phyloP scores from a whole-genome alignment of 2,797 vertebrate genomes.

The Petrocephalus sullivani region DNA sequence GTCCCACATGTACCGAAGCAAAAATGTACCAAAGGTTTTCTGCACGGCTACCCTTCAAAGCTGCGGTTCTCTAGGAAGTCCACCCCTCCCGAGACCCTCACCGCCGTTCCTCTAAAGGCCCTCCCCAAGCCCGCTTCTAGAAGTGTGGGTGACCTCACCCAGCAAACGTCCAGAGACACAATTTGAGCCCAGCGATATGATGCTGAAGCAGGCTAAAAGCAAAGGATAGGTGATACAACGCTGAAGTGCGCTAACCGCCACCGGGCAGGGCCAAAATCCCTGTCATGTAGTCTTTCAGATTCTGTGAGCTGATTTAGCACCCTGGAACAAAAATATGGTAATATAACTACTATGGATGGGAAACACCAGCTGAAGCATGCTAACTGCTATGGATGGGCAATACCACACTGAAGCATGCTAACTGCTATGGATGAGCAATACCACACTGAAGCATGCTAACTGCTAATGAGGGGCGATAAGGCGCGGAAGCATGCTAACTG shows the following conservation, averaged over 20 bases:
- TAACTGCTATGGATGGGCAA: slow-evolving; percentile 1
- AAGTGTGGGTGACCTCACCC: slow-evolving; percentile 43
- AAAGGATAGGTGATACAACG: neutral
- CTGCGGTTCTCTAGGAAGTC: slow-evolving; percentile 55
- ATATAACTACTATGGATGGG: neutral
- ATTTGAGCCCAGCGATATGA: neutral
- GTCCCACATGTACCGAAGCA: slow-evolving; percentile 66
- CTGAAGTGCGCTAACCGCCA: neutral
- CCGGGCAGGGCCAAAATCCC: too few relatives aligned
- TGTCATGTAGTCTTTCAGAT: too few relatives aligned
- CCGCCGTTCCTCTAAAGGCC: slow-evolving; percentile 35
- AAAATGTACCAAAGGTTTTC: slow-evolving; percentile 62
- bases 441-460: neutral
- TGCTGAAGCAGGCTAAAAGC: neutral
- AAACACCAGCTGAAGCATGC: neutral
- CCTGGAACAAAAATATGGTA: too few relatives aligned
- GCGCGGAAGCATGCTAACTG: neutral
- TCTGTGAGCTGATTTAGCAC: too few relatives aligned
- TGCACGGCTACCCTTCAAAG: slow-evolving; percentile 61
- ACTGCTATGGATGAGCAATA: slow-evolving; percentile 6
- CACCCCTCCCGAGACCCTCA: slow-evolving; percentile 61
- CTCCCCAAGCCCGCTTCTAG: slow-evolving; percentile 34
- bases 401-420: neutral
- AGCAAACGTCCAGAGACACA: neutral
- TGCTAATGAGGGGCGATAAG: slow-evolving; percentile 23